phyloP scores from a whole-genome alignment of 2,113 vertebrate species.

The Mastomys coucha region DNA sequence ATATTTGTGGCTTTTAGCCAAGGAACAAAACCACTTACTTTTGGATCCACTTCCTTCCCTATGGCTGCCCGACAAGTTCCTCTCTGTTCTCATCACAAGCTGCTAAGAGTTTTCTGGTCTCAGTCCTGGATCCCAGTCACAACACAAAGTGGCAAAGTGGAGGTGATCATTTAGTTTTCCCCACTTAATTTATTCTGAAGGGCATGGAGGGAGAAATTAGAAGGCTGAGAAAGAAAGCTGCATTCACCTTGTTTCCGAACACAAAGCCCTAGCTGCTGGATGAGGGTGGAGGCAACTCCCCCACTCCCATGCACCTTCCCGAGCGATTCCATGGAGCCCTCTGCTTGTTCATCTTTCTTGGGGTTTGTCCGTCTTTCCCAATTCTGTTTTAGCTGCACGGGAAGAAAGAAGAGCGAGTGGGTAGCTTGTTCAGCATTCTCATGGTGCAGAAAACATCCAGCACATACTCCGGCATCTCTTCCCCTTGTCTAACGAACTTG shows the following conservation, averaged over 20 bases:
- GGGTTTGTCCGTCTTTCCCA: background rate
- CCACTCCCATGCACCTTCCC: background rate
- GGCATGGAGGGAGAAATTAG: background rate
- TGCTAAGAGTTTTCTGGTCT: background rate
- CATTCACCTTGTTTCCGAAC: background rate
- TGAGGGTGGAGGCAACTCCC: too few species aligned
- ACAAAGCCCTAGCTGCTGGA: background rate
- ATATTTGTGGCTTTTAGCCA: background rate
- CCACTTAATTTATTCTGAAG: background rate
- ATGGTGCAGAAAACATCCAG: background rate
- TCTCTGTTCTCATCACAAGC: background rate
- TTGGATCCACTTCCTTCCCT: background rate
- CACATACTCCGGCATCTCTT: background rate
- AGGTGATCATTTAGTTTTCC: background rate
- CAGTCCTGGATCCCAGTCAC: background rate
- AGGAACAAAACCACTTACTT: background rate
- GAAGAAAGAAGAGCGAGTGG: background rate
- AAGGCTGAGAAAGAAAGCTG: too few species aligned
- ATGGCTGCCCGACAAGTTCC: background rate
- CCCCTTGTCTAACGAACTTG: constrained; percentile 45
- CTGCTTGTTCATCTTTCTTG: background rate
- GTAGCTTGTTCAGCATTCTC: constrained; percentile 51
- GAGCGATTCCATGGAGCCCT: background rate
- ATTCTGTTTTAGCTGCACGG: background rate
- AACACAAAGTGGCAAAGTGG: background rate